These are phyloP conservation scores for Nematostella vectensis DNA, from an alignment of 92 coral and sea anemone species.

Conservation along the genomic window DNA sequence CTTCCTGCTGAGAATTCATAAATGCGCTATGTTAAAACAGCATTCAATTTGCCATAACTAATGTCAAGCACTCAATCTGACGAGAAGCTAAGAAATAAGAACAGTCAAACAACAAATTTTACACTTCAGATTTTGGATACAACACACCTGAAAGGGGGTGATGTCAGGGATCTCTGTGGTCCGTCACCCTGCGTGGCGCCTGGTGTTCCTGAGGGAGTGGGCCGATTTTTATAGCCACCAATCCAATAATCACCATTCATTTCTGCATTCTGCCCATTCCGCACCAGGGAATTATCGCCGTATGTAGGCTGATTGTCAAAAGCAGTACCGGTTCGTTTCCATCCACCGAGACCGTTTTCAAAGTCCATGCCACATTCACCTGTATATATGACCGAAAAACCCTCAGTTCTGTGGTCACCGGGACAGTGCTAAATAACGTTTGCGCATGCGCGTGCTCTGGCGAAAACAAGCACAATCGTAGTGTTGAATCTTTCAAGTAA, in stretches of 20 bases:
- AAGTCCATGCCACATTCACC: constrained; percentile 38
- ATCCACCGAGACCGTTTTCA: constrained; percentile 37
- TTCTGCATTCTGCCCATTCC: constrained; percentile 30
- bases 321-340: constrained; percentile 39
- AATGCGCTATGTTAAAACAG: too few relatives aligned
- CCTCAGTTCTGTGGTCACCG: too few relatives aligned
- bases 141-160: constrained; percentile 24
- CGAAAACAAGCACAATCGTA: too few relatives aligned
- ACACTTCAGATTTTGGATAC: neutral
- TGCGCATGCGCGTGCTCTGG: too few relatives aligned
- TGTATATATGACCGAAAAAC: too few relatives aligned
- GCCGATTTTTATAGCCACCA: constrained; percentile 44
- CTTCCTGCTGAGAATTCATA: too few relatives aligned
- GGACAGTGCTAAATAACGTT: too few relatives aligned
- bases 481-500: too few relatives aligned
- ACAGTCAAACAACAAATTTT: neutral
- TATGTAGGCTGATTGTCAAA: constrained; percentile 45
- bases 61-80: too few relatives aligned
- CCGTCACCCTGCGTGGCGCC: constrained; percentile 34
- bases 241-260: constrained; percentile 61
- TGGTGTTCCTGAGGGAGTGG: constrained; percentile 13
- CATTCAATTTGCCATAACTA: too few relatives aligned
- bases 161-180: constrained; percentile 47
- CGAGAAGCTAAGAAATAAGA: too few relatives aligned
- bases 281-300: constrained; percentile 39